Conservation (phyloP, 2,888 invertebrate species). For the Diplazon laetatorius region DNA sequence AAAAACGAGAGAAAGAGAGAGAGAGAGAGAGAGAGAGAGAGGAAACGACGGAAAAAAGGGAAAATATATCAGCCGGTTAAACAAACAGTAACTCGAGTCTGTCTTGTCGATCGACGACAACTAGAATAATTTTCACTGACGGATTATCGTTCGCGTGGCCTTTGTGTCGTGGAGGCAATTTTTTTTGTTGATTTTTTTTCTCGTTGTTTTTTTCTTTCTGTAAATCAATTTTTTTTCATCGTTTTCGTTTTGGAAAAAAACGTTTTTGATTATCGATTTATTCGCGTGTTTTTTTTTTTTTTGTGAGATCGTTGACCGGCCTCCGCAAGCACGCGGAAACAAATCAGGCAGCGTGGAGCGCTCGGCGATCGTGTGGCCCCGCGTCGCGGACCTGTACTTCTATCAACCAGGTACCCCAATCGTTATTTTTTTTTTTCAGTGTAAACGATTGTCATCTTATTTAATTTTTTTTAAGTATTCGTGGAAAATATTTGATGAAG, state of each 20-base stretch:
- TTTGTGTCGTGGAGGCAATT: slow-evolving; percentile 50
- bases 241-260: too few species aligned
- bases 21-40: slow-evolving; percentile 12
- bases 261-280: background rate
- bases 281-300: background rate
- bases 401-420: slow-evolving; percentile 82
- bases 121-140: slow-evolving; percentile 3
- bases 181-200: too few species aligned
- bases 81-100: slow-evolving; percentile 14
- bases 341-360: slow-evolving; percentile 81
- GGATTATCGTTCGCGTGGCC: slow-evolving; percentile 23
- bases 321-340: slow-evolving; percentile 79
- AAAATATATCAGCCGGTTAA: background rate
- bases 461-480: too few species aligned
- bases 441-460: too few species aligned
- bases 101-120: slow-evolving; percentile 4
- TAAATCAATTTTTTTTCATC: slow-evolving; percentile 23
- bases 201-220: too few species aligned
- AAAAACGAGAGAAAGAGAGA: too few species aligned
- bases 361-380: slow-evolving; percentile 81
- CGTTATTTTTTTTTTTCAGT: too few species aligned
- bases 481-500: too few species aligned
- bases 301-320: slow-evolving; percentile 38
- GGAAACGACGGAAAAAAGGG: background rate
- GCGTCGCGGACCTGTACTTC: slow-evolving; percentile 80